Conservation (phyloP, 35 echinoderm and acorn worm genomes). For the Heliocidaris erythrogramma region DNA sequence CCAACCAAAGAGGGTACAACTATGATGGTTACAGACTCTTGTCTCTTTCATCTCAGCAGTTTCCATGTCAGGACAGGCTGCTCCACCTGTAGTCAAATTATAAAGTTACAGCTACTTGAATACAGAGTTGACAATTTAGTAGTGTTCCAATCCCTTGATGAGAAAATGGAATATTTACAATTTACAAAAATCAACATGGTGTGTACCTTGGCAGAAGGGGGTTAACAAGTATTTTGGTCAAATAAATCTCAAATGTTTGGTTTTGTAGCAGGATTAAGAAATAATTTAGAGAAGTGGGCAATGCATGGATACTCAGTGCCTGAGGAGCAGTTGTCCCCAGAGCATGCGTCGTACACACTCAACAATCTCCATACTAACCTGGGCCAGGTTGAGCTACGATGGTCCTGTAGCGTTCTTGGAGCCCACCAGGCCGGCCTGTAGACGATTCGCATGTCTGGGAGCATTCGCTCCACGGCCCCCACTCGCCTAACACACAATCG, state of each 20-base stretch:
- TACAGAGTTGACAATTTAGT: neutral
- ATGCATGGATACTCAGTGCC: too few relatives aligned
- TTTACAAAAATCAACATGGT: neutral
- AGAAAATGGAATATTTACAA: neutral
- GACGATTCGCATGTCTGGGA: slow-evolving; percentile 67
- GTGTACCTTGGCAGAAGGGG: too few relatives aligned
- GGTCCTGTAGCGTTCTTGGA: slow-evolving; percentile 58
- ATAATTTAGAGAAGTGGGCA: too few relatives aligned
- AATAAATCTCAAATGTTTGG: too few relatives aligned
- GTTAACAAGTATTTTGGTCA: too few relatives aligned
- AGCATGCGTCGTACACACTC: too few relatives aligned
- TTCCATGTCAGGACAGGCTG: slow-evolving; percentile 57
- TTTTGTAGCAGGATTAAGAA: too few relatives aligned
- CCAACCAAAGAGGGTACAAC: slow-evolving; percentile 88
- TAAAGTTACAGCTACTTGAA: neutral
- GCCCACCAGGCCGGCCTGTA: slow-evolving; percentile 59
- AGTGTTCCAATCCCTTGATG: neutral
- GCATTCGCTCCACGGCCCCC: slow-evolving; percentile 81
- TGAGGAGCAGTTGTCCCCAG: too few relatives aligned
- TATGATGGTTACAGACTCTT: slow-evolving; percentile 72
- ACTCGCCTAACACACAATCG: slow-evolving; percentile 88
- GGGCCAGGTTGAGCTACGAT: slow-evolving; percentile 77
- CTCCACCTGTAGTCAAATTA: slow-evolving; percentile 43
- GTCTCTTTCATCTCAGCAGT: slow-evolving; percentile 59
- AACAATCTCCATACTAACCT: slow-evolving; percentile 40